Conservation (phyloP, 2,113 vertebrate genomes). For the Aramus guarauna region DNA sequence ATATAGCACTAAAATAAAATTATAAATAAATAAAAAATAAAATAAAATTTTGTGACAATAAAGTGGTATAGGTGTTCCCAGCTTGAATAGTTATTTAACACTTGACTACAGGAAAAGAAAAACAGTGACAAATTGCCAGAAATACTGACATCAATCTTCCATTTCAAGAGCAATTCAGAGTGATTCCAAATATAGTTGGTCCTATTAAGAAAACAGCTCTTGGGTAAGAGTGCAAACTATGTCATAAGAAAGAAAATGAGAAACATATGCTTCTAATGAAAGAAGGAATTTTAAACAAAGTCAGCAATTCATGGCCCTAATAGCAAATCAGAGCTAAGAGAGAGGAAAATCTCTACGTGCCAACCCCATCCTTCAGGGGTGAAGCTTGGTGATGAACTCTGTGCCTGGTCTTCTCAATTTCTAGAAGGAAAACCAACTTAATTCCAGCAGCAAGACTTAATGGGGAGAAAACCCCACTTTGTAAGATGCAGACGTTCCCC, state of each 20-base stretch:
- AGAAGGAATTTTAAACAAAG: neutral
- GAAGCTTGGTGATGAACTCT: neutral
- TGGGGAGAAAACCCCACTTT: neutral
- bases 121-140: constrained; percentile 13
- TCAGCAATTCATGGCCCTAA: neutral
- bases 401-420: neutral
- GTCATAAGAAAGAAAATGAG: constrained; percentile 32
- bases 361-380: neutral
- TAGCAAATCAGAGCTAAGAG: neutral
- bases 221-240: constrained; percentile 7
- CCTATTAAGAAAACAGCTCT: constrained; percentile 34
- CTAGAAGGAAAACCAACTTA: neutral
- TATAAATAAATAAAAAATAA: neutral
- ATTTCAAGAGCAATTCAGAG: constrained; percentile 34
- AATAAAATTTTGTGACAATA: neutral
- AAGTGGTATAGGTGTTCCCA: neutral
- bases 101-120: neutral
- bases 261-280: constrained; percentile 24
- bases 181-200: constrained; percentile 48
- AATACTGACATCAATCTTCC: constrained; percentile 34
- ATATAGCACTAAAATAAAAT: neutral
- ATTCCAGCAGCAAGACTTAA: neutral
- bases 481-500: neutral
- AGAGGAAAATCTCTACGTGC: neutral
- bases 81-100: neutral